Evolutionary conservation across 2,888 invertebrate species (phyloP), one percentile per base, ranked within the genome.

Genomic region (Epistrophe grossulariae): DNA sequence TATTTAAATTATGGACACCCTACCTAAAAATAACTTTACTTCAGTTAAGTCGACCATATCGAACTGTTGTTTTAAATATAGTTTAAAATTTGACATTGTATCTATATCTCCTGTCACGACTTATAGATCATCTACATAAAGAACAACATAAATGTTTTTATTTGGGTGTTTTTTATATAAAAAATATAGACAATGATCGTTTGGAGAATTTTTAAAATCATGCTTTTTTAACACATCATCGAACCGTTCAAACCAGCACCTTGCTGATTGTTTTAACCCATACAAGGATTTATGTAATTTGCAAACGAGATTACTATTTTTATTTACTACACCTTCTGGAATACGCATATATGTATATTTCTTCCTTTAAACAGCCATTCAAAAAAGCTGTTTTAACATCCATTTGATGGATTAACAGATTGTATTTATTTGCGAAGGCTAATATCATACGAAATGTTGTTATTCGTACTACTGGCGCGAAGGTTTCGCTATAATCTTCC

Each of bases 101-200:
- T 68, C 78, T 31, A 24, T 57, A 28, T 72, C 57, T 40, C n/a
- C 50, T 38, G 52, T 79, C 45, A 59, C 57, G 24, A 79, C n/a
- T 38, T 74, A 68, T 40, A 88, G 24, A 72, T 89, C 89, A 73
- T 89, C 89, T 24, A 89, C 88, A 79, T 89, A 89, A 24, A 89
- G 57, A 48, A 88, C 35, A 15, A 89, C 60, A 79, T 88, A 79
- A 38, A 89, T 82, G 62, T 88, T 88, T 71, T 78, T 73, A 43
- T 89, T 15, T n/a, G 24, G 43, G 2, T 31, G 19, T 76, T 64
- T 50, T 43, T 5, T 76, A 74, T 71, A 19, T 31, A 59, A 55
- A 38, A 82, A 35, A 84, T 88, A 89, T 31, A 89, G 17, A 80
- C 88, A 89, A 28, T 55, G 50, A 79, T 89, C 88, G 73, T 40